Evolutionary conservation across 2,888 invertebrate genomes (phyloP), one percentile per base, ranked within the genome.

Genomic region (Lucinisca nassula): DNA sequence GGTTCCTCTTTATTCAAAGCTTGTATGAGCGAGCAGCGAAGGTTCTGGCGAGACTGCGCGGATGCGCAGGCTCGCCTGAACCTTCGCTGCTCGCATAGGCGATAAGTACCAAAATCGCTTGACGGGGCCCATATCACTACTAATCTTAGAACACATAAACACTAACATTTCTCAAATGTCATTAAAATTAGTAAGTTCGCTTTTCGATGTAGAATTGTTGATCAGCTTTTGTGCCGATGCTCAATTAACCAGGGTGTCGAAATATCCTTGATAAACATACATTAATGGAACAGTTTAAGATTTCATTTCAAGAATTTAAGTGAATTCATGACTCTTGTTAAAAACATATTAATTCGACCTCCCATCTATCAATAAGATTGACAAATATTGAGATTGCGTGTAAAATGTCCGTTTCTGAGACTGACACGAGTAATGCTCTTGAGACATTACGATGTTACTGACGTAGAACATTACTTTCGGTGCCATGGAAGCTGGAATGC

Each of bases 381-480:
- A 55, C 55, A 58, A 77, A 77, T 55, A 10, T 77, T 77, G 38
- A 37, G 37, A 38, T 77, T 58, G 77, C 77, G 37, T 77, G 77
- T 32, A 17, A 49, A 27, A 51, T 58, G 35, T 32, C 37, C 58
- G 38, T 77, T 35, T 37, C 51, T 30, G 77, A 51, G 38, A 58
- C 51, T 77, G 77, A 77, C 77, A 77, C 58, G 38, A 55, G 74
- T 67, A 32, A 35, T 35, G 1, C 12, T 35, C 12, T 21, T 27
- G 27, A 58, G 27, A n/a, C 27, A 58, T 58, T 58, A 2, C 24
- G 58, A 27, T 27, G 27, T 21, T 27, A n/a, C 3, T 24, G 58
- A 58, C 24, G 8, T 27, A 58, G 27, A n/a, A 3, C 27, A n/a
- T 40, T 40, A n/a, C 12, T 4, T 21, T 21, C 55, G 55, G 12